Conservation (phyloP, 2,888 invertebrate species). For the Stenodera caucasica region DNA sequence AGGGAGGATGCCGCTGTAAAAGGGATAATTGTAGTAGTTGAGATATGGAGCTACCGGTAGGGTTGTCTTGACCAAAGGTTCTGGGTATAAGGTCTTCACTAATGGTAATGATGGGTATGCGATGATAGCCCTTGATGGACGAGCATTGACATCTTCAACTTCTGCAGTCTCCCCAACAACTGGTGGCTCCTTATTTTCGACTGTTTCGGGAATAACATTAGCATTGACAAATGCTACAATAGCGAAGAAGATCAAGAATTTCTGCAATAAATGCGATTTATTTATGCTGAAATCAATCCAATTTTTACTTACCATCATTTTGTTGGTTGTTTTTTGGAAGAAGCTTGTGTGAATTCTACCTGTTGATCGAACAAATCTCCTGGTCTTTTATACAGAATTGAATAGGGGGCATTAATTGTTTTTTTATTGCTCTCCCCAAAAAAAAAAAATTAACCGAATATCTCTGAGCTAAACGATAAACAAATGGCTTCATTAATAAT, state of each 20-base stretch:
- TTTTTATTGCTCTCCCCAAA: neutral
- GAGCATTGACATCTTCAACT: neutral
- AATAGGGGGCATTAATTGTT: neutral
- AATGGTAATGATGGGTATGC: neutral
- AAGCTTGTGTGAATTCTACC: neutral
- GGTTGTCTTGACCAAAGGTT: neutral
- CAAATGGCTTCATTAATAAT: neutral
- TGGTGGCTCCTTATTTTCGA: neutral
- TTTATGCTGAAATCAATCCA: no score
- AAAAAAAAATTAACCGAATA: neutral
- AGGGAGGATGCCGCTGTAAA: neutral
- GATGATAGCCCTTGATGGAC: neutral
- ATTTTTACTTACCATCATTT: neutral
- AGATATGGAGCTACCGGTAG: neutral
- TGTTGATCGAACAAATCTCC: neutral
- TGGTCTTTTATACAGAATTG: neutral
- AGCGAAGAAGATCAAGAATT: neutral
- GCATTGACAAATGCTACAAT: neutral
- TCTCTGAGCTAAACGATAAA: neutral
- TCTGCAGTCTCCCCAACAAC: neutral
- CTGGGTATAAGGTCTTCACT: neutral
- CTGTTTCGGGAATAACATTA: neutral
- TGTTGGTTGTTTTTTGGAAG: neutral
- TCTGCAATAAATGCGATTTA: neutral
- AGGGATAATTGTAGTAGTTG: neutral